Conservation (phyloP, 2,797 vertebrate species). For the Myotis vivesi region DNA sequence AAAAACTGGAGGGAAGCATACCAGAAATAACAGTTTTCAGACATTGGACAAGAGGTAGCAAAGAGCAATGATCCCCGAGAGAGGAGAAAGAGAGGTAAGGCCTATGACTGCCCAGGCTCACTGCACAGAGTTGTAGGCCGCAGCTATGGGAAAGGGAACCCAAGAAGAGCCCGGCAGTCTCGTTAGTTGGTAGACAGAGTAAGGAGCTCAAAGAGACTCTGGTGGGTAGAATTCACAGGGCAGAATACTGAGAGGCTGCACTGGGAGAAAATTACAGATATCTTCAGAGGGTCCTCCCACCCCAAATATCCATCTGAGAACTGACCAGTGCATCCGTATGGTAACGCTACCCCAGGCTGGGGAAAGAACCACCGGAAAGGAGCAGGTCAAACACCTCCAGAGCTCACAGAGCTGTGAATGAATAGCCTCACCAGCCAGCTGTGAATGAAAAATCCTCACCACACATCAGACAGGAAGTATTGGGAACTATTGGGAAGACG, state of each 20-base stretch:
- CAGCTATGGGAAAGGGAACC: neutral
- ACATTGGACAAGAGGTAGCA: neutral
- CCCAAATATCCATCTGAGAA: neutral
- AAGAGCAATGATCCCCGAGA: neutral
- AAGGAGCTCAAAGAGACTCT: neutral
- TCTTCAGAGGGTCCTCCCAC: neutral
- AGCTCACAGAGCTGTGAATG: neutral
- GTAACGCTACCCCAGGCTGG: neutral
- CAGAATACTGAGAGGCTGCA: neutral
- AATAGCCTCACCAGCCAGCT: neutral
- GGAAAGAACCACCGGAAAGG: neutral
- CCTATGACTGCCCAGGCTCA: neutral
- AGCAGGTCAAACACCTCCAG: neutral
- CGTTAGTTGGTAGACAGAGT: neutral
- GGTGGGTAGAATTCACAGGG: neutral
- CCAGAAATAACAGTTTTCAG: constrained; percentile 12
- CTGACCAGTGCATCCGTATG: too few relatives aligned
- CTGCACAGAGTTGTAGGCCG: neutral
- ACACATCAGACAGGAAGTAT: neutral
- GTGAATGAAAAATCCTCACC: neutral
- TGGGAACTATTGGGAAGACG: neutral
- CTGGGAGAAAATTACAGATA: neutral
- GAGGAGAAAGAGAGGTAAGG: neutral
- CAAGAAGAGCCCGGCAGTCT: neutral
- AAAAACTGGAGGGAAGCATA: neutral